A percentile compares a stretch with the other conserved stretches of the same genome.
Conservation (phyloP, 1,140 invertebrate species). For the Lucilia sericata region DNA sequence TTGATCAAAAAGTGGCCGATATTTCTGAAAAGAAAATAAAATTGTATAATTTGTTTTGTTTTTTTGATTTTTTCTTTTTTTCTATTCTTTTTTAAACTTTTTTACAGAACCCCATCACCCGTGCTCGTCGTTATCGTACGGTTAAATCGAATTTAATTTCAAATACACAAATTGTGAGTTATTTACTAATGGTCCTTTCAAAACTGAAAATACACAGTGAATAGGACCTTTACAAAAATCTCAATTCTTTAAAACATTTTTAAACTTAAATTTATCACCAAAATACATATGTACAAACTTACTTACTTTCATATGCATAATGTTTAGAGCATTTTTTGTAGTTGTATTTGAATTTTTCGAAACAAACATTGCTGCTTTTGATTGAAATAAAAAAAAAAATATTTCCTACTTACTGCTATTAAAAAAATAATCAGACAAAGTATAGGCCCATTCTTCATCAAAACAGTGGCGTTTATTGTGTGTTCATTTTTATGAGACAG, state of each 20-base stretch:
- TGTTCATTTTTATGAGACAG: no score
- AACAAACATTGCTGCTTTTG: constrained; percentile 7
- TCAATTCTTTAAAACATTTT: constrained; percentile 1
- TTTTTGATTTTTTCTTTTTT: constrained; percentile 52
- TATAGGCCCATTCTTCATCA: background rate
- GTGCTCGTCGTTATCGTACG: constrained; percentile 66
- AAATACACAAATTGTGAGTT: constrained; percentile 67
- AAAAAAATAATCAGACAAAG: background rate
- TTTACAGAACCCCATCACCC: constrained; percentile 66
- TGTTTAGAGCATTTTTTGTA: constrained; percentile 23
- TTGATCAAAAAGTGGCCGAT: background rate
- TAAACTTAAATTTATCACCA: constrained; percentile 4
- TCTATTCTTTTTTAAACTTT: constrained; percentile 57
- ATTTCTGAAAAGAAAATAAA: constrained; percentile 17
- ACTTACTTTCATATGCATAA: background rate
- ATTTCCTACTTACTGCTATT: background rate
- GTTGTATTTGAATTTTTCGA: background rate
- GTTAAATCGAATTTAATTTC: constrained; percentile 67
- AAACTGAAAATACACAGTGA: background rate
- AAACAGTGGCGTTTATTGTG: constrained; percentile 16
- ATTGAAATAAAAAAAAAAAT: background rate
- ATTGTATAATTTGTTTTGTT: constrained; percentile 32
- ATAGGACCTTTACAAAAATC: background rate
- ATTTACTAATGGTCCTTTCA: background rate
- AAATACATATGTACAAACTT: background rate